Percentiles rank a stretch among this genome's conserved stretches.
Conservation (phyloP, 2,797 vertebrate genomes). For the Lepilemur septentrionalis region DNA sequence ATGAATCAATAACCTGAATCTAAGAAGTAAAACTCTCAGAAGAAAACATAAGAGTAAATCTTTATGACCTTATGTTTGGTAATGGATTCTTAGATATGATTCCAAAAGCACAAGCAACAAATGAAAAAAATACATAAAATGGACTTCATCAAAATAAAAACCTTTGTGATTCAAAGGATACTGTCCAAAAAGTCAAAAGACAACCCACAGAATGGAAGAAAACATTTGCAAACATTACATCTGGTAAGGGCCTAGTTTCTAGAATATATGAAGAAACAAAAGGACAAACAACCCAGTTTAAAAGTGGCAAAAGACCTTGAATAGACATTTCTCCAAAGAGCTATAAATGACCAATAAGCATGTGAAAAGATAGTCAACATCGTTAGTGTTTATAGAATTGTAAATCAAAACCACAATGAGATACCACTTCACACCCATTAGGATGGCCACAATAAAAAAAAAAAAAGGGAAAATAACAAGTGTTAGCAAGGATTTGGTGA, state of each 20-base stretch:
- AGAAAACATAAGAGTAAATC: not conserved
- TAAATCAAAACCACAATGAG: not conserved
- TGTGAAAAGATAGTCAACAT: not conserved
- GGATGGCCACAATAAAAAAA: not conserved
- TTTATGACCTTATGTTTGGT: not conserved
- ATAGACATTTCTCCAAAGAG: not conserved
- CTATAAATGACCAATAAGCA: not conserved
- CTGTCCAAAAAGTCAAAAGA: conserved; percentile 21
- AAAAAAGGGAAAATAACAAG: not conserved
- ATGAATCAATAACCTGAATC: not conserved
- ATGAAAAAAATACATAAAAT: not conserved
- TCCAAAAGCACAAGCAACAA: not conserved
- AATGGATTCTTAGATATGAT: not conserved
- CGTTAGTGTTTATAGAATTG: not conserved
- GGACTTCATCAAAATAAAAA: not conserved
- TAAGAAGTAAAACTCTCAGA: not conserved
- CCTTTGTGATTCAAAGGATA: not conserved
- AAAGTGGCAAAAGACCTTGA: not conserved
- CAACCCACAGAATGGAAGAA: not conserved
- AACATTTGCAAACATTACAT: not conserved
- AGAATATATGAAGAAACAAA: not conserved
- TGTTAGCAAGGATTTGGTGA: not conserved
- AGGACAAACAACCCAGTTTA: not conserved
- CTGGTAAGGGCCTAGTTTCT: not conserved
- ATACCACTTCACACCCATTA: not conserved